Conservation (phyloP, 1,140 invertebrate genomes). For the Oedothorax gibbosus region DNA sequence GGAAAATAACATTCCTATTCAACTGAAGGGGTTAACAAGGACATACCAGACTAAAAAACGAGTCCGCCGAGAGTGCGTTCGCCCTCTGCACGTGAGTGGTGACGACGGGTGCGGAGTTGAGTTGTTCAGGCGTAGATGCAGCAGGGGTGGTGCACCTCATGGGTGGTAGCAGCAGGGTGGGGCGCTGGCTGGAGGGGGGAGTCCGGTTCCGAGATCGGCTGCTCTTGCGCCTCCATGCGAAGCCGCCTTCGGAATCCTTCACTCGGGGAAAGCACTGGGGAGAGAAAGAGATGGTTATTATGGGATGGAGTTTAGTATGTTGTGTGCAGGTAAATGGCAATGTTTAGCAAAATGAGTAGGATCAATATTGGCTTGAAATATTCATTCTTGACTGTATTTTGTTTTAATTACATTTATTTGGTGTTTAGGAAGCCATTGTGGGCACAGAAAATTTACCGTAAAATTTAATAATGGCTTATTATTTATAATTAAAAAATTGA, state of each 20-base stretch:
- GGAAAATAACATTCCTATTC: neutral
- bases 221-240: conserved; percentile 39
- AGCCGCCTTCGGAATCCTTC: conserved; percentile 21
- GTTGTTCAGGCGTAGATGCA: neutral
- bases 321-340: neutral
- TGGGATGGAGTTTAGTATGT: neutral
- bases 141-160: conserved; percentile 20
- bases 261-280: conserved; percentile 18
- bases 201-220: neutral
- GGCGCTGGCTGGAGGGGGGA: neutral
- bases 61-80: neutral
- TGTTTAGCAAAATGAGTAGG: too few relatives aligned
- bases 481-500: too few relatives aligned
- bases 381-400: too few relatives aligned
- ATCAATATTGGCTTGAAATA: too few relatives aligned
- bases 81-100: conserved; percentile 32
- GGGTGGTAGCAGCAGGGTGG: conserved; percentile 38
- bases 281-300: neutral
- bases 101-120: conserved; percentile 33
- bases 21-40: neutral
- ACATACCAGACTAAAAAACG: conserved; percentile 22
- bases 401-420: too few relatives aligned
- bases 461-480: too few relatives aligned
- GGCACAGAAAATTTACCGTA: too few relatives aligned
- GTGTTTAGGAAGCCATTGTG: too few relatives aligned